Base-by-base conservation (phyloP, 2,113 vertebrate genomes). In the Callaeas wilsoni region DNA sequence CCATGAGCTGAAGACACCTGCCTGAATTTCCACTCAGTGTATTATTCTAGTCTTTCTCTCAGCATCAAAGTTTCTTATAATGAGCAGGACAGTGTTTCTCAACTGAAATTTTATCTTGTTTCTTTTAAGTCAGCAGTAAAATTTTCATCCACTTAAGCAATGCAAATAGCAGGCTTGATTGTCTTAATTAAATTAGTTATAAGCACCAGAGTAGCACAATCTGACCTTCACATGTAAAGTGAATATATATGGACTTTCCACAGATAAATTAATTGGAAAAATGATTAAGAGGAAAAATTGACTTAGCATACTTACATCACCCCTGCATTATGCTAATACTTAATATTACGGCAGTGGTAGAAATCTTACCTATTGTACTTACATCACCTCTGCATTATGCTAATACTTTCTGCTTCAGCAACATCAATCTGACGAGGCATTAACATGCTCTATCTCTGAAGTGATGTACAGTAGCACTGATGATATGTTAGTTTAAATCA, bases 401-500 rank as follows among this genome's bases (percentile, higher is more conserved):
- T 92, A 97, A 95, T 92, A 59, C 57, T 91, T 89, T 79, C 49
- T 84, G 39, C 85, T 84, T 90, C 29, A 89, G 73, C 64, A 95
- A 46, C 91, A 93, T 89, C 64, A 81, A 64, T 96, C 86, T 97
- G 69, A 89, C 42, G 26, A 97, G 96, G 69, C 78, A 96, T 97
- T 93, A 92, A 59, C 47, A 39, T 37, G 39, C 30, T 55, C 29
- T 53, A 0, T 86, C 90, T 52, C 84, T 52, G 42, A 93, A 92
- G 53, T 64, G 89, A 97, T 87, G 77, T 81, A 87, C 74, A 92
- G 60, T 62, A 95, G 42, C 90, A 42, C 22, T 79, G 91, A 91
- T 95, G 96, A 95, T 89, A 76, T 91, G 77, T 56, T 79, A 67
- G 80, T 73, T 94, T 86, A 95, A 97, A 96, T 95, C 78, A 91